Evolutionary conservation across 2,113 vertebrate genomes (phyloP), one percentile per base, ranked within the genome.

Genomic region (Nothoprocta pentlandii): DNA sequence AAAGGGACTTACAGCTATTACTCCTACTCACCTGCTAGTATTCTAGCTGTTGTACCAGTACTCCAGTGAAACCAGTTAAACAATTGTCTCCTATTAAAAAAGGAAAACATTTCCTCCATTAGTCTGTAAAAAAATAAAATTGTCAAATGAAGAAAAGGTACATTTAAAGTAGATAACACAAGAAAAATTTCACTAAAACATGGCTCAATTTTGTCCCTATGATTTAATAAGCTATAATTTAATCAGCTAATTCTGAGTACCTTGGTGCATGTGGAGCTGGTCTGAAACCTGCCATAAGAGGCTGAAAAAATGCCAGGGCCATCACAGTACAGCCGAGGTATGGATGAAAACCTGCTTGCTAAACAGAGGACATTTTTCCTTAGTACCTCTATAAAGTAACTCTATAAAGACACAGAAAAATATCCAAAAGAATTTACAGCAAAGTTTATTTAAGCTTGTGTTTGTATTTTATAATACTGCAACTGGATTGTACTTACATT

Each of bases 41-140:
- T 98, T 96, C 98, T 98, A 85, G 97, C 97, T 87, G 95, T 90
- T 42, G 98, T 98, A 26, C 98, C 98, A 68, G 94, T 94, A 89
- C 97, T 96, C 97, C 98, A 98, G 44, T 99, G 98, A 83, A 97
- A 92, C 98, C 98, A 98, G 94, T 98, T 99, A 96, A 99, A 99
- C 41, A 98, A 85, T 9, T 96, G 96, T 85, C 98, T 98, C 93
- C 98, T 99, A 87, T 39, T 95, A 96, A 96, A 92, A 97, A 63
- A 79, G 16, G 89, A 81, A 71, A 81, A 36, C 6, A 46, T 64
- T 84, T 77, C 76, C 80, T 54, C 62, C 42, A 75, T 51, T 32
- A 34, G 13, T 0, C 25, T 10, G 11, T 4, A 30, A 16, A 34
- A 28, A 75, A 51, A 39, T 22, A 14, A 44, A 15, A 56, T 12